A percentile compares a stretch with the other conserved stretches of the same genome.
These are phyloP conservation scores for Nannospalax galili DNA, from an alignment of 2,113 vertebrate species.

Conservation along the genomic window DNA sequence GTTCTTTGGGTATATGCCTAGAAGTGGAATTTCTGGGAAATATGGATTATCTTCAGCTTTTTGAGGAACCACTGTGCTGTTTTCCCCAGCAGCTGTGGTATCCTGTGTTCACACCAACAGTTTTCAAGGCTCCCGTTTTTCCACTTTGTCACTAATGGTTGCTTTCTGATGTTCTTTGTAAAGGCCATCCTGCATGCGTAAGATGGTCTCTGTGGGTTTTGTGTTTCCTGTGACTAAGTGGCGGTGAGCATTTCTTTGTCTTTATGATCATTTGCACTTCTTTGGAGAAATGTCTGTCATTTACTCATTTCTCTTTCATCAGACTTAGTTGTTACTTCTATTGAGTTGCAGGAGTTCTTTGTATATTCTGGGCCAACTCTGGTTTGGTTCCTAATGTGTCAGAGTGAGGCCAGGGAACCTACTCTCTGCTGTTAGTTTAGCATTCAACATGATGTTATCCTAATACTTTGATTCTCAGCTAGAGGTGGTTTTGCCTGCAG, in stretches of 20 bases:
- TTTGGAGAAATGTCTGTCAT: not conserved
- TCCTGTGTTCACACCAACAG: too few species aligned
- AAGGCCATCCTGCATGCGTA: too few species aligned
- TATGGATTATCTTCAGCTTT: too few species aligned
- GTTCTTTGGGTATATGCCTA: too few species aligned
- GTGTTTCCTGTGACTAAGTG: not conserved
- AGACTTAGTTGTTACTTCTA: not conserved
- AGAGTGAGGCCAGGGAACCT: not conserved
- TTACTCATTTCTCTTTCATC: not conserved
- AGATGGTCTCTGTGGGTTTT: too few species aligned
- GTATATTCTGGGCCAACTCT: not conserved
- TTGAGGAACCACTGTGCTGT: too few species aligned
- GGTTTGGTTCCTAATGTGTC: not conserved
- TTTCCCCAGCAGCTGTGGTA: too few species aligned
- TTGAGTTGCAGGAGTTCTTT: not conserved
- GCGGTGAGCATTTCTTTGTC: rapidly evolving
- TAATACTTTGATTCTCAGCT: not conserved
- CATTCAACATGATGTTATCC: not conserved
- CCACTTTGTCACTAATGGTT: too few species aligned
- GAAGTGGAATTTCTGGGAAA: too few species aligned
- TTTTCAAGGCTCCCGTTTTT: too few species aligned
- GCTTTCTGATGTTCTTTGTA: too few species aligned
- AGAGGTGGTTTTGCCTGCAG: not conserved
- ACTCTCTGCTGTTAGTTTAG: not conserved
- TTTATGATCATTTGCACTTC: too few species aligned